Evolutionary conservation across 2,797 vertebrate genomes (phyloP), one percentile per base, ranked within the genome.

Genomic region (Aulostomus chinensis): DNA sequence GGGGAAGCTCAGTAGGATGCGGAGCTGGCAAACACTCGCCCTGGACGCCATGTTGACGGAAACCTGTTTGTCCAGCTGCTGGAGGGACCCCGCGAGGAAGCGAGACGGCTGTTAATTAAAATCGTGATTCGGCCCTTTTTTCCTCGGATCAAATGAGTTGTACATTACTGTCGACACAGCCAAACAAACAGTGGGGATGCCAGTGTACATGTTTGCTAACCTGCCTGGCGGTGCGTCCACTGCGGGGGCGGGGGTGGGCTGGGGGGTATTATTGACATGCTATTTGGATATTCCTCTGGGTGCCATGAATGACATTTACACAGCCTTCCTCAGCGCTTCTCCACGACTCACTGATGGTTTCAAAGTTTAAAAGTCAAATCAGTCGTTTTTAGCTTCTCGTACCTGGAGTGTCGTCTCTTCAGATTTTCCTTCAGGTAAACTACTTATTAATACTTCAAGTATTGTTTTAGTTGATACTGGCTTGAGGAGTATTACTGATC

Each of bases 61-160:
- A 55, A 63, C 15, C 22, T 89, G 80, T 92, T 91, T 90, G 88
- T 79, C 71, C 91, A 92, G 91, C 90, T 92, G 90, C 60, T 37
- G 59, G 46, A 38, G 54, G 67, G 73, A 69, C 61, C 54, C 33
- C 9, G 46, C 45, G 28, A 70, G 70, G 46, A 70, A 65, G 63
- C 65, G 12, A 50, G 59, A 41, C 22, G 26, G 60, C 34, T 63
- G 83, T 73, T 92, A 90, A 92, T 92, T 90, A 88, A 90, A 91
- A 86, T 88, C 86, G 85, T 90, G 90, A 89, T 89, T 85, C 42
- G 79, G 79, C 33, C 73, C 72, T 84, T 86, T 81, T 77, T 68
- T 13, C 54, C 55, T 66, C 28, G 78, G 81, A 89, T 90, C 84
- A 90, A 86, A 84, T 74, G 64, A 75, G 79, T 77, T 30, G 67